A percentile compares a stretch with the other conserved stretches of the same genome.
Conservation (phyloP, 37 sponge, comb jelly and placozoan species). For the Dysidea cf. avara region DNA sequence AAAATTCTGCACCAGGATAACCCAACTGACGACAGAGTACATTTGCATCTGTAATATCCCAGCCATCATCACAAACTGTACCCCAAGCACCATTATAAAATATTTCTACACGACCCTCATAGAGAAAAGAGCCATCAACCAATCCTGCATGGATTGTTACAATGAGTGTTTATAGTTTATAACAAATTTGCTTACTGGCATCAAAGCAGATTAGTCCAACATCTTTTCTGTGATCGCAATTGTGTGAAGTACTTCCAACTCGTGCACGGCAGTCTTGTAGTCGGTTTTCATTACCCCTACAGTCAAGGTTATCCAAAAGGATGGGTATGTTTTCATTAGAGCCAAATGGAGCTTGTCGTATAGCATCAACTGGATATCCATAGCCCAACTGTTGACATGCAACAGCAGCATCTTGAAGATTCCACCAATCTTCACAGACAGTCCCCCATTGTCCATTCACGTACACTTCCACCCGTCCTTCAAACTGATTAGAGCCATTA, state of each 20-base stretch:
- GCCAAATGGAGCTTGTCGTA: too few species aligned
- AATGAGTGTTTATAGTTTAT: neutral
- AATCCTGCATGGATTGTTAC: neutral
- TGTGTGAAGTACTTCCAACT: slow-evolving; percentile 13
- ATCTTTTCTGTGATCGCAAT: neutral
- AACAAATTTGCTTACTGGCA: too few species aligned
- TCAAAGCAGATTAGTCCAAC: slow-evolving; percentile 5
- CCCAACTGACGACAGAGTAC: slow-evolving; percentile 41
- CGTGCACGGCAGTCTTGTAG: neutral
- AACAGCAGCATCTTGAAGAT: slow-evolving; percentile 7
- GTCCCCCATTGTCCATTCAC: slow-evolving; percentile 40
- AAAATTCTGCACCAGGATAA: slow-evolving; percentile 2
- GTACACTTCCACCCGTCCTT: slow-evolving; percentile 23
- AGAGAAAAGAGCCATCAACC: slow-evolving; percentile 5
- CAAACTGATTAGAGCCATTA: neutral
- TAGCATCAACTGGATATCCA: slow-evolving; percentile 5
- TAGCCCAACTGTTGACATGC: slow-evolving; percentile 53
- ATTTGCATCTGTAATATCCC: slow-evolving; percentile 11
- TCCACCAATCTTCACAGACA: slow-evolving; percentile 56
- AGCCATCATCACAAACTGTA: slow-evolving; percentile 30
- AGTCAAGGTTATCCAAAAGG: too few species aligned
- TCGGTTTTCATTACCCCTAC: too few species aligned
- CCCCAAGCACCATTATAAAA: slow-evolving; percentile 28
- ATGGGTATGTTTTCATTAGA: too few species aligned
- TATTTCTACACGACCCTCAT: slow-evolving; percentile 35